These are phyloP conservation scores for Caenorhabditis japonica DNA, from an alignment of 2,888 invertebrate species.

Conservation along the genomic window DNA sequence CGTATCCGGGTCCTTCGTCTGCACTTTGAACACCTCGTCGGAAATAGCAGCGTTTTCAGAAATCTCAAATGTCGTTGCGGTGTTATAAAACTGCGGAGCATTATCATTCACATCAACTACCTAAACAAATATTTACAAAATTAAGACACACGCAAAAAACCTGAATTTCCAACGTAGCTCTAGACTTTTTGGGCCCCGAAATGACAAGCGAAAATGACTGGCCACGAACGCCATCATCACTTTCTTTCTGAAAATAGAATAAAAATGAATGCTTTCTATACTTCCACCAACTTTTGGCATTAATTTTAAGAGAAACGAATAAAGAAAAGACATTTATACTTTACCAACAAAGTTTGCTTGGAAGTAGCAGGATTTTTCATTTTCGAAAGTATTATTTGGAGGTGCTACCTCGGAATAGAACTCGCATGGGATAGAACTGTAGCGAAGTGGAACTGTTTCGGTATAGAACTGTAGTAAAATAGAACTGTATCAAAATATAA, in stretches of 20 bases:
- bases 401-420: too few relatives aligned
- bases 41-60: slow-evolving; percentile 54
- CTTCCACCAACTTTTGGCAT: too few relatives aligned
- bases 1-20: slow-evolving; percentile 65
- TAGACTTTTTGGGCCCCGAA: slow-evolving; percentile 55
- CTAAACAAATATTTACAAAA: slow-evolving; percentile 15
- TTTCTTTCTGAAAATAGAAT: slow-evolving; percentile 58
- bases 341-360: too few relatives aligned
- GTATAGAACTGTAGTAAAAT: too few relatives aligned
- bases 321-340: too few relatives aligned
- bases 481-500: too few relatives aligned
- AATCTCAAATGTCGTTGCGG: slow-evolving; percentile 83
- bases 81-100: slow-evolving; percentile 80
- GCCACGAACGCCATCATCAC: slow-evolving; percentile 58
- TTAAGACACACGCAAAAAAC: slow-evolving; percentile 12
- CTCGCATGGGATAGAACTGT: too few relatives aligned
- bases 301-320: slow-evolving; percentile 83
- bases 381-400: too few relatives aligned
- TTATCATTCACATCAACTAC: slow-evolving; percentile 79
- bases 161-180: slow-evolving; percentile 71
- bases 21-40: slow-evolving; percentile 48
- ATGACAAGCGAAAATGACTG: slow-evolving; percentile 65
- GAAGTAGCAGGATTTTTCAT: too few relatives aligned
- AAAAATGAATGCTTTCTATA: not conserved
- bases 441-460: too few relatives aligned